Base-by-base conservation (phyloP, 2,113 vertebrate species). In the Ptyas mucosa region DNA sequence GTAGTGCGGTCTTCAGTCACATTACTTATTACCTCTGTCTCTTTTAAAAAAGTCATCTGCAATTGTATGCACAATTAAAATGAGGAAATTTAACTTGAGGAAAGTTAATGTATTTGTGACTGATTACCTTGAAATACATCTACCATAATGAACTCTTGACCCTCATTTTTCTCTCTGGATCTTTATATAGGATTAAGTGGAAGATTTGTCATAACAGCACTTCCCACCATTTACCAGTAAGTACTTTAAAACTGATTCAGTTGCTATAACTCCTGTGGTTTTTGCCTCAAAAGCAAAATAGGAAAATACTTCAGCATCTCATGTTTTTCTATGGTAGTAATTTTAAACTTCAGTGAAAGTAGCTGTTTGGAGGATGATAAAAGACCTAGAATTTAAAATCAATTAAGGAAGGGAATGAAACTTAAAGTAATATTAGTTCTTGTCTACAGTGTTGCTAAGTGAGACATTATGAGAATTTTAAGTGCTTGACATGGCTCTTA, bases 161-260 rank as follows among this genome's bases (percentile, higher is more conserved):
- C n/a, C 18, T 90, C 12, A n/a, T 15, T 23, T 46, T 93, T 52
- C 8, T 20, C 23, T 86, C 15, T 90, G 29, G 20, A 69, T 94
- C 53, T 53, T 93, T 92, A 95, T 97, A 0, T 95, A 99, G 99
- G 99, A 88, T 95, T 99, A 94, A 99, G 99, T 55, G 99, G 99
- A 2, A 97, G 99, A 90, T 99, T 99, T 97, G 96, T 99, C 95
- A 99, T 99, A 95, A 99, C 98, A n/a, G 99, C 99, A 8, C 98
- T 99, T 96, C 99, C 99, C 85, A 99, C 99, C 18, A 99, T 99
- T 93, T 99, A 99, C 93, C 99, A 99, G 99, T 99, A 97, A 99
- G 99, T 99, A 94, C 20, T 89, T 24, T 85, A 81, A 81, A 15
- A 39, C 29, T 1, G 2, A 7, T 20, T 91, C 9, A n/a, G 23